Conservation (phyloP, 2,888 invertebrate genomes). For the Embidobia sp. region DNA sequence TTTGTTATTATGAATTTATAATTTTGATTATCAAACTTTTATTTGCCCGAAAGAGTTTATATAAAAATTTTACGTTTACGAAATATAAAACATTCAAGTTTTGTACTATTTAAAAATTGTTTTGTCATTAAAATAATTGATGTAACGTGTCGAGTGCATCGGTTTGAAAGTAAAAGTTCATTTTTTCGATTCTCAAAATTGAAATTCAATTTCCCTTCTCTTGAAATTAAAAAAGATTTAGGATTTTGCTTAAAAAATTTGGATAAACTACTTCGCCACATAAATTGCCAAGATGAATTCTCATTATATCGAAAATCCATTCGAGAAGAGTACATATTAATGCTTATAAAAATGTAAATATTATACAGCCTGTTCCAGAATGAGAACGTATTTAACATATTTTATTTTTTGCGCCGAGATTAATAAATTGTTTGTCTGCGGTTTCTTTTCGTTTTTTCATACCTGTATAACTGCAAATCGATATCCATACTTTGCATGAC, state of each 20-base stretch:
- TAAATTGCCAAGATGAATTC: constrained; percentile 12
- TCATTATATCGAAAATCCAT: constrained; percentile 18
- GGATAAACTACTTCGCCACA: not conserved
- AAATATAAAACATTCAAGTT: too few species aligned
- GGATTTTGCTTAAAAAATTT: constrained; percentile 1
- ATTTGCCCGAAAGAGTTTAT: too few species aligned
- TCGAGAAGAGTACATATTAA: constrained; percentile 4
- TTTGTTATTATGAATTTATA: too few species aligned
- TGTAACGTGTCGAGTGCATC: too few species aligned
- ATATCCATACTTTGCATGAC: not conserved
- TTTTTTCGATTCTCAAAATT: too few species aligned
- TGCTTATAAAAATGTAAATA: too few species aligned
- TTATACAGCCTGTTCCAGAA: not conserved
- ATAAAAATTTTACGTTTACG: too few species aligned
- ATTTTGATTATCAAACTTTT: too few species aligned
- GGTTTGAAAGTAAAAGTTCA: too few species aligned
- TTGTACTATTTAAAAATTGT: too few species aligned
- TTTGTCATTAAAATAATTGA: too few species aligned
- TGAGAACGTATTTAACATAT: constrained; percentile 5
- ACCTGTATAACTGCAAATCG: not conserved
- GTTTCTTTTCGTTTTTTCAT: not conserved
- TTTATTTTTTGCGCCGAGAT: not conserved
- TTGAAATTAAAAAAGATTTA: too few species aligned
- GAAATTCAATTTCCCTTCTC: not conserved
- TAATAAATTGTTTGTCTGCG: not conserved